These are phyloP conservation scores for Meandrusa payeni DNA, from an alignment of 2,888 invertebrate species.

Conservation along the genomic window DNA sequence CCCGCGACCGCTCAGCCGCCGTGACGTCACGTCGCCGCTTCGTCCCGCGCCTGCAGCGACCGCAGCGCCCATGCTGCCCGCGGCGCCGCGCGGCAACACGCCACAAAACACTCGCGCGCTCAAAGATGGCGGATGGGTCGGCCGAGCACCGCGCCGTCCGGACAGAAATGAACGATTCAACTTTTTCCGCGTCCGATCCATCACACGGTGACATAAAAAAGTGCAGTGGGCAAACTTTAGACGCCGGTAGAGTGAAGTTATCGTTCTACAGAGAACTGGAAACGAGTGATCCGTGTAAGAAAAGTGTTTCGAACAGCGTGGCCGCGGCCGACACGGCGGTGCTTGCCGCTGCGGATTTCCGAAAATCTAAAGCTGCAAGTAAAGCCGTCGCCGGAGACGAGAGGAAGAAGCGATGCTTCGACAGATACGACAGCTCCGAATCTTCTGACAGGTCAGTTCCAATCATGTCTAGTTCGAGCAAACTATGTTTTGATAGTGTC, in stretches of 20 bases:
- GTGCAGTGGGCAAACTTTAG: constrained; percentile 70
- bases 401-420: constrained; percentile 92
- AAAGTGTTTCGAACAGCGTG: constrained; percentile 77
- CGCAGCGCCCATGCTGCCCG: constrained; percentile 58
- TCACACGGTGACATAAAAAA: constrained; percentile 77
- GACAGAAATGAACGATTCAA: constrained; percentile 79
- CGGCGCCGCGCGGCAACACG: constrained; percentile 57
- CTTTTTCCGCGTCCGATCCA: constrained; percentile 76
- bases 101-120: constrained; percentile 83
- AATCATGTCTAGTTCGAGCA: constrained; percentile 18
- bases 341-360: constrained; percentile 57
- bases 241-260: constrained; percentile 65
- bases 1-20: constrained; percentile 73
- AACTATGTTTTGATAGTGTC: constrained; percentile 46
- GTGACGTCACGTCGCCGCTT: constrained; percentile 67
- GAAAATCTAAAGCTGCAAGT: constrained; percentile 58
- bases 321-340: constrained; percentile 56
- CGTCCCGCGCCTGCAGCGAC: constrained; percentile 54
- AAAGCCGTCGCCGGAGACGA: constrained; percentile 73
- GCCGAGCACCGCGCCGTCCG: constrained; percentile 82
- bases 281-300: constrained; percentile 77
- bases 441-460: constrained; percentile 93
- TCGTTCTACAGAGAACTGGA: constrained; percentile 74
- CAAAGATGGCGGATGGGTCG: constrained; percentile 92
- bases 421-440: constrained; percentile 96